Evolutionary conservation across 2,888 invertebrate species (phyloP).

Genomic region (Cataglyphis livida): DNA sequence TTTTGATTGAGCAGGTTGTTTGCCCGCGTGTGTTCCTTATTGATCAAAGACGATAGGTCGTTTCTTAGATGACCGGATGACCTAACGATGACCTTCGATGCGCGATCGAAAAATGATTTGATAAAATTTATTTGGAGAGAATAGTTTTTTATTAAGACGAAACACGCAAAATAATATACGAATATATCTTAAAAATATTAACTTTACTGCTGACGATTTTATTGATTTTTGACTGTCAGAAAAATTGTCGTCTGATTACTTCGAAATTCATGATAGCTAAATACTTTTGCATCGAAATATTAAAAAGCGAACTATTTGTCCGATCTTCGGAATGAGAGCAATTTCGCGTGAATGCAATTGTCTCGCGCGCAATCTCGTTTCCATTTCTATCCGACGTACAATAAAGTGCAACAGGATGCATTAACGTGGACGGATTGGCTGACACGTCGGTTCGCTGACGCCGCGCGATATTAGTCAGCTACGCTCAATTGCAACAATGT

Average conservation of each 20-base stretch:
- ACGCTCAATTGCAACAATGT: slow-evolving; percentile 70
- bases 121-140: neutral
- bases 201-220: neutral
- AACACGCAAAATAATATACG: neutral
- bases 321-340: neutral
- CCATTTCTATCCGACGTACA: slow-evolving; percentile 30
- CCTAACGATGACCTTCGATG: neutral
- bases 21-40: slow-evolving; percentile 31
- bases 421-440: slow-evolving; percentile 40
- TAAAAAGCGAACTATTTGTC: neutral
- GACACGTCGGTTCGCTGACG: slow-evolving; percentile 45
- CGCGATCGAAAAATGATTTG: neutral
- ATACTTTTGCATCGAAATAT: neutral
- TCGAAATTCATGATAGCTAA: neutral
- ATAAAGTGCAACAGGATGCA: slow-evolving; percentile 55
- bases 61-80: neutral
- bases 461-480: slow-evolving; percentile 61
- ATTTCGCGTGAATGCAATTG: slow-evolving; percentile 13
- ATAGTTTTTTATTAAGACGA: neutral
- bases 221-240: neutral
- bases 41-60: slow-evolving; percentile 37
- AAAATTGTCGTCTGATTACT: neutral
- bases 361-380: slow-evolving; percentile 10
- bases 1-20: slow-evolving; percentile 52
- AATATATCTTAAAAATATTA: neutral